phyloP scores from a whole-genome alignment of 30 jellyfish, hydroid and myxozoan species.

The Hydra vulgaris region DNA sequence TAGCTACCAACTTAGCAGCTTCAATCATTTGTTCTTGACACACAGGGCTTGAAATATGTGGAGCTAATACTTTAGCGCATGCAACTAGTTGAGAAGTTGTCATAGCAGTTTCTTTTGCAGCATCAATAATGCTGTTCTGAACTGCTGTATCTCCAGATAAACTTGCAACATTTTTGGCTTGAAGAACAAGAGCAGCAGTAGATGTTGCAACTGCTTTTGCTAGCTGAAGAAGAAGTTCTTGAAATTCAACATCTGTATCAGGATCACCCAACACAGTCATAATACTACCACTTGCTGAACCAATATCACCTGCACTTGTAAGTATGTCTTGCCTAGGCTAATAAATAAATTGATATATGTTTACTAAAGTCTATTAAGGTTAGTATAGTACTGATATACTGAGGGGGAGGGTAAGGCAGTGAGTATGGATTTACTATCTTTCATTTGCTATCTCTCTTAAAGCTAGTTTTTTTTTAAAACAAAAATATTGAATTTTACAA shows the following conservation, averaged over 20 bases:
- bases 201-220: constrained; percentile 96
- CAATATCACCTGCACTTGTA: constrained; percentile 90
- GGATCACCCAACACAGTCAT: constrained; percentile 87
- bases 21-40: constrained; percentile 97
- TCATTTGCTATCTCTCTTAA: no score
- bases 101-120: constrained; percentile 91
- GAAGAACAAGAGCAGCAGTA: constrained; percentile 74
- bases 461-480: no score
- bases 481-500: no score
- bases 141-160: constrained; percentile 69
- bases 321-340: constrained; percentile 84
- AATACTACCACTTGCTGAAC: constrained; percentile 64
- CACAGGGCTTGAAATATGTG: constrained; percentile 88
- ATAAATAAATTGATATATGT: not conserved
- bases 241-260: constrained; percentile 70
- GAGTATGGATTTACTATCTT: no score
- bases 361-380: no score
- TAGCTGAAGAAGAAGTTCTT: constrained; percentile 62
- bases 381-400: no score
- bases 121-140: constrained; percentile 77
- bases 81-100: constrained; percentile 92
- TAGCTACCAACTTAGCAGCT: constrained; percentile 86
- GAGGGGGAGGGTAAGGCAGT: no score
- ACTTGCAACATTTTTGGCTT: constrained; percentile 91
- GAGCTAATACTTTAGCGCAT: constrained; percentile 86